phyloP scores from a whole-genome alignment of 2,797 vertebrate species.

The Falco rusticolus region DNA sequence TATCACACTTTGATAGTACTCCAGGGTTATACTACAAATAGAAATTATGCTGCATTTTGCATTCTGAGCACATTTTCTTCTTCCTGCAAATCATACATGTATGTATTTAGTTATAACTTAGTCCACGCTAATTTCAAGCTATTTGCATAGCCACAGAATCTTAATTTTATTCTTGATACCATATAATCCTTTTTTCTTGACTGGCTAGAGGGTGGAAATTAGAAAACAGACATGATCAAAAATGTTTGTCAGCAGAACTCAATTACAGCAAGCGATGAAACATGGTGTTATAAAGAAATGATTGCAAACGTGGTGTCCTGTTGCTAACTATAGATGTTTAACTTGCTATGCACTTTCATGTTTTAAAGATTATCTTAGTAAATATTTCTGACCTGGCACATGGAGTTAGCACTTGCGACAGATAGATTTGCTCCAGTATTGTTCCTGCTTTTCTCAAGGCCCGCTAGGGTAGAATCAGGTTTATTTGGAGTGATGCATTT shows the following conservation, averaged over 20 bases:
- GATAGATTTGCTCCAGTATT: neutral
- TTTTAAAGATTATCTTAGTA: neutral
- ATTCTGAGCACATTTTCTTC: constrained; percentile 5
- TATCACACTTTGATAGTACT: neutral
- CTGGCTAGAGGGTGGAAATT: neutral
- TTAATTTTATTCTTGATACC: constrained; percentile 2
- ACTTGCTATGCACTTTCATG: neutral
- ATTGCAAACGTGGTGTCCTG: neutral
- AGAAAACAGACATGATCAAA: neutral
- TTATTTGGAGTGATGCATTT: neutral
- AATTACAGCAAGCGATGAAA: neutral
- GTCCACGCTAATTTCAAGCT: neutral
- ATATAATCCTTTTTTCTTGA: neutral
- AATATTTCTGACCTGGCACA: neutral
- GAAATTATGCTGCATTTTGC: neutral
- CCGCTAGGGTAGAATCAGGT: neutral
- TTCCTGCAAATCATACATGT: neutral
- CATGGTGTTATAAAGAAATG: neutral
- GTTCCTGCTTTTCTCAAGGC: neutral
- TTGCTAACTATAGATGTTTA: neutral
- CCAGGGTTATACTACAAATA: neutral
- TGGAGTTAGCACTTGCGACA: neutral
- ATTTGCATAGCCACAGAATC: neutral
- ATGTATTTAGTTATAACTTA: constrained; percentile 29
- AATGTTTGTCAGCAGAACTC: neutral